phyloP scores from a whole-genome alignment of 2,888 invertebrate genomes.

The Aphidius colemani region DNA sequence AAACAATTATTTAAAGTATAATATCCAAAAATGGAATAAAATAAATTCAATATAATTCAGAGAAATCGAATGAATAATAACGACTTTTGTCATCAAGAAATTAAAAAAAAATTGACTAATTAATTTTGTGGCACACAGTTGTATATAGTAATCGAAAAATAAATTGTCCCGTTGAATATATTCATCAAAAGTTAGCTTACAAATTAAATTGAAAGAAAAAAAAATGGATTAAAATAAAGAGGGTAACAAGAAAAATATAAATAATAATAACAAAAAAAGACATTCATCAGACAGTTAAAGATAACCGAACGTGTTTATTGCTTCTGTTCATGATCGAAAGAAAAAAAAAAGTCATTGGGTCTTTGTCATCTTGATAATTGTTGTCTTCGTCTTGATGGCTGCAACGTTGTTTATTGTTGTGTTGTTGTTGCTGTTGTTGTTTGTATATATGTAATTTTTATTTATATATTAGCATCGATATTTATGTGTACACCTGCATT shows the following conservation, averaged over 20 bases:
- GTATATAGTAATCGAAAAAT: slow-evolving; percentile 6
- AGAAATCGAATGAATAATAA: slow-evolving; percentile 7
- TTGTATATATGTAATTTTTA: too few relatives aligned
- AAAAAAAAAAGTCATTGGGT: background rate
- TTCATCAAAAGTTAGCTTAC: slow-evolving; percentile 1
- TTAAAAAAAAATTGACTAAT: slow-evolving; percentile 10
- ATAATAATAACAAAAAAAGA: slow-evolving; percentile 20
- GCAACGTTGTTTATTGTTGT: too few relatives aligned
- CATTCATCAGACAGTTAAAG: slow-evolving; percentile 31
- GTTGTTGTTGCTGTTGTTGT: too few relatives aligned
- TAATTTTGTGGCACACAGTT: slow-evolving; percentile 17
- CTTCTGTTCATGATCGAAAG: slow-evolving; percentile 25
- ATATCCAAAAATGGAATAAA: background rate
- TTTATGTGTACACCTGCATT: slow-evolving; percentile 59
- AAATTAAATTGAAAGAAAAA: slow-evolving; percentile 5
- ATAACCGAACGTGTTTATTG: slow-evolving; percentile 38
- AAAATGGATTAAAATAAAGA: background rate
- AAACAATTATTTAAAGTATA: background rate
- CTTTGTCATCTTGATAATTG: slow-evolving; percentile 19
- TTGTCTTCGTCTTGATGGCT: slow-evolving; percentile 34
- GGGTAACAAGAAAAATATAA: slow-evolving; percentile 18
- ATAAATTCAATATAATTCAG: background rate
- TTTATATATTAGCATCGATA: slow-evolving; percentile 56
- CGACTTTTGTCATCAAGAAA: background rate
- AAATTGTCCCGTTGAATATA: slow-evolving; percentile 7